phyloP scores from a whole-genome alignment of 2,888 invertebrate species.

The Thysanoteuthis rhombus region DNA sequence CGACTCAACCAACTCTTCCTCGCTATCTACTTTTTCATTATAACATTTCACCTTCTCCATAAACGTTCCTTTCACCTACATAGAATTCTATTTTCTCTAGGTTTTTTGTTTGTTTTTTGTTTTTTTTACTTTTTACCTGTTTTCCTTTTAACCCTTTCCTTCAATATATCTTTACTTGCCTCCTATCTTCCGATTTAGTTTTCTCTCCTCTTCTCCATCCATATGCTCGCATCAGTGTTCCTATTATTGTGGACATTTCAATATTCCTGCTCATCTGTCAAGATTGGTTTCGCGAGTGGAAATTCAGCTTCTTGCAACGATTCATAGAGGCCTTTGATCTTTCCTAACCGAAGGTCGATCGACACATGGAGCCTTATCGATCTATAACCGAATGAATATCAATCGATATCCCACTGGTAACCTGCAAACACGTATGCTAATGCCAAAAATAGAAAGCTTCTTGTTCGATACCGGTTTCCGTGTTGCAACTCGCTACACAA shows the following conservation, averaged over 20 bases:
- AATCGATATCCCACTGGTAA: not conserved
- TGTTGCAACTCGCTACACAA: not conserved
- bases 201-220: not conserved
- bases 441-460: not conserved
- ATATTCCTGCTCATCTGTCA: not conserved
- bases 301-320: not conserved
- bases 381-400: not conserved
- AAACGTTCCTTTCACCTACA: too few species aligned
- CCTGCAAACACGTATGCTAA: not conserved
- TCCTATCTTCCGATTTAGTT: not conserved
- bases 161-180: too few species aligned
- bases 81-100: too few species aligned
- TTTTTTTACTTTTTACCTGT: too few species aligned
- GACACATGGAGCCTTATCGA: not conserved
- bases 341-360: not conserved
- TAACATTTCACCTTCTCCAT: too few species aligned
- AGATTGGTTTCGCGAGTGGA: not conserved
- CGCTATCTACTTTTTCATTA: too few species aligned
- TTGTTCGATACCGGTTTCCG: not conserved
- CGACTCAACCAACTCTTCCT: too few species aligned
- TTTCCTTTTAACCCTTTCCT: too few species aligned
- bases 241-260: not conserved
- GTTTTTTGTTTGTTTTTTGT: too few species aligned
- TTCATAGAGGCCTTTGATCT: conserved; percentile 12
- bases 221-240: not conserved